Conservation (phyloP, 2,797 vertebrate genomes). For the Perdix hodgsoniae region DNA sequence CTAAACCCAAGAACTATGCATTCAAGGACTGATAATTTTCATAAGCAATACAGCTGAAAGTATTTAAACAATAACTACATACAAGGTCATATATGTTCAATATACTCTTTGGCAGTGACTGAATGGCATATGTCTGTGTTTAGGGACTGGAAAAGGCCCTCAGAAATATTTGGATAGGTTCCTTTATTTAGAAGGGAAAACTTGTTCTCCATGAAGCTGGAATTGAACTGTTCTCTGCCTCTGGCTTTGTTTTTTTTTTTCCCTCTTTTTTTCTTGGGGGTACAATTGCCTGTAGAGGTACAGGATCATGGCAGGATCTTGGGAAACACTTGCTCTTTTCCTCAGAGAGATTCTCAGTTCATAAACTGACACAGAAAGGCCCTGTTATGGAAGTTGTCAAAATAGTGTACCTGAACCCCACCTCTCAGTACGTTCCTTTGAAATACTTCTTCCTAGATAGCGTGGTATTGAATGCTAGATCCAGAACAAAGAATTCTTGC, state of each 20-base stretch:
- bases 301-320: not conserved
- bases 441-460: slow-evolving; percentile 21
- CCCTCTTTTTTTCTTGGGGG: slow-evolving; percentile 52
- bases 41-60: slow-evolving; percentile 36
- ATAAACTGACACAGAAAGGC: slow-evolving; percentile 29
- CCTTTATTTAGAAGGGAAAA: slow-evolving; percentile 32
- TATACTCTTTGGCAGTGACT: slow-evolving; percentile 50
- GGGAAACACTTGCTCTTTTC: not conserved
- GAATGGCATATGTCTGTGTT: not conserved
- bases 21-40: slow-evolving; percentile 51
- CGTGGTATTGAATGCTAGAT: slow-evolving; percentile 1
- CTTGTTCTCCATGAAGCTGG: not conserved
- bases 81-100: slow-evolving; percentile 30
- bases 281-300: not conserved
- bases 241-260: slow-evolving; percentile 1
- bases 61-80: slow-evolving; percentile 50
- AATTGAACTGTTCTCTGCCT: slow-evolving; percentile 44
- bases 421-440: not conserved
- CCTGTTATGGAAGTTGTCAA: slow-evolving; percentile 35
- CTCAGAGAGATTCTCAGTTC: slow-evolving; percentile 14
- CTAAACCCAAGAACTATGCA: not conserved
- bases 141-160: slow-evolving; percentile 28
- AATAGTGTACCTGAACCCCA: slow-evolving; percentile 24
- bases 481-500: slow-evolving; percentile 21
- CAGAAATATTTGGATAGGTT: slow-evolving; percentile 42